Evolutionary conservation across 2,888 invertebrate species (phyloP).

Genomic region (Sericinus montela): DNA sequence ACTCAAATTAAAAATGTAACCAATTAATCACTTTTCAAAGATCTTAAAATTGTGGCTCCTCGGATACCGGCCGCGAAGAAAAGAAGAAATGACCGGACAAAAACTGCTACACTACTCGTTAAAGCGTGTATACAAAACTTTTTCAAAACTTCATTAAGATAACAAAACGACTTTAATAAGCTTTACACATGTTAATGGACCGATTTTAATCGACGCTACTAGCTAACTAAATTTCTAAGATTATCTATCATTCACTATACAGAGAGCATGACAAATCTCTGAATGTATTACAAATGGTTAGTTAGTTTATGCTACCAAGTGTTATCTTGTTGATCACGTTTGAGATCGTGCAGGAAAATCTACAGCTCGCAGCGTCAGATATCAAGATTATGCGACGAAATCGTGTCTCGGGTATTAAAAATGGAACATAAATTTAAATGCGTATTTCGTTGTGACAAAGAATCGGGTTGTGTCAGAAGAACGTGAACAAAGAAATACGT

Average conservation of each 20-base stretch:
- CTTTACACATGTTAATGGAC: background rate
- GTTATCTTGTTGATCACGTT: constrained; percentile 14
- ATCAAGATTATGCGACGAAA: constrained; percentile 51
- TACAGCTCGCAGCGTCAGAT: constrained; percentile 25
- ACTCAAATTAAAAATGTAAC: too few species aligned
- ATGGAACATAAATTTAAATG: background rate
- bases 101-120: too few species aligned
- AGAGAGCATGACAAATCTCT: constrained; percentile 10
- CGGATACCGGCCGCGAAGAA: too few species aligned
- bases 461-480: too few species aligned
- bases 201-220: background rate
- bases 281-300: background rate
- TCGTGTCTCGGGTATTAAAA: constrained; percentile 59
- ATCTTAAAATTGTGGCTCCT: too few species aligned
- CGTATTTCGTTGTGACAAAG: too few species aligned
- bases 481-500: too few species aligned
- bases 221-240: constrained; percentile 2
- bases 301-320: background rate
- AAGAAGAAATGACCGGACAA: too few species aligned
- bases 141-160: too few species aligned
- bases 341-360: constrained; percentile 25
- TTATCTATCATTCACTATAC: constrained; percentile 1
- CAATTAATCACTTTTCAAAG: too few species aligned
- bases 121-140: too few species aligned
- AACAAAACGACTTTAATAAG: too few species aligned